Base-by-base conservation (phyloP, 2,113 vertebrate genomes). In the Malurus cyaneus region DNA sequence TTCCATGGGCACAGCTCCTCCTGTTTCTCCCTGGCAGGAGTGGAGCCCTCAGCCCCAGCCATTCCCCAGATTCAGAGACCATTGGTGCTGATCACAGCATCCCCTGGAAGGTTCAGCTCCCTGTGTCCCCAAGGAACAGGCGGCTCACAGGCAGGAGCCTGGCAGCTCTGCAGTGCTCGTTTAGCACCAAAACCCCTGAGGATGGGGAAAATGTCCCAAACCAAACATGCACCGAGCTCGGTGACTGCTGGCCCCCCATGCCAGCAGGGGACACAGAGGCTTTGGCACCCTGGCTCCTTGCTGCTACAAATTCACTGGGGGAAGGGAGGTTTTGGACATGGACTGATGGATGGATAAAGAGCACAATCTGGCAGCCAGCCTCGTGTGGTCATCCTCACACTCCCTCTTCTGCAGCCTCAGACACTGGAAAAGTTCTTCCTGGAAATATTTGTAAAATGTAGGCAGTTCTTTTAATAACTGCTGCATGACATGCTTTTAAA, bases 381-480 rank as follows among this genome's bases (percentile, higher is more conserved):
- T 61, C 1, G 0, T 7, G 9, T 18, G 32, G 81, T 81, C 86
- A 88, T 90, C 54, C 34, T 69, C 80, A 80, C 4, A 4, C 11
- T 83, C 64, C 44, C 67, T 74, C 34, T 92, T 65, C 64, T 52
- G 32, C 60, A 71, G 42, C 59, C 59, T 32, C 74, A 76, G 53
- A 73, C 77, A 42, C 24, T 26, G 6, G 62, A 32, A 52, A 82
- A 77, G 49, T 65, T 86, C 74, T 84, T 96, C 79, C 79, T 86
- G 76, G 92, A 96, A 94, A 84, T 88, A 90, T 80, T 67, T 89
- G 71, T 82, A 86, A 86, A 85, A 95, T 81, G 93, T 54, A 84
- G 79, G 57, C 86, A 89, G 57, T 54, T 81, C 80, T 80, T 80
- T 83, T 92, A 96, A 94, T 80, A 92, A 92, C 21, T 92, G 72